Evolutionary conservation across 2,888 invertebrate genomes (phyloP).

Genomic region (Phasia obesa): DNA sequence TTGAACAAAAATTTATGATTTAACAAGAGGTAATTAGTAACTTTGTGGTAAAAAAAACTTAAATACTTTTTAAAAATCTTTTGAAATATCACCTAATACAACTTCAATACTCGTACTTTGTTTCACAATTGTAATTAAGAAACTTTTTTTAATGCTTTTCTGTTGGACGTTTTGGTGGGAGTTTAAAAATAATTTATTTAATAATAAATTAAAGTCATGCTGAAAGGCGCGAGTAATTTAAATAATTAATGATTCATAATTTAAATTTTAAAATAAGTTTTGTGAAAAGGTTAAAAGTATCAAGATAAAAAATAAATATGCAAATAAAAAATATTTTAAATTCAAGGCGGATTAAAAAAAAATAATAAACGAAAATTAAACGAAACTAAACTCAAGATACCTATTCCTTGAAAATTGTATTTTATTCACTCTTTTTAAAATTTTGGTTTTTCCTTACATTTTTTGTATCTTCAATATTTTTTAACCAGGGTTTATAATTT

Average conservation of each 20-base stretch:
- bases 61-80: background rate
- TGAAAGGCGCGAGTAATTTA: background rate
- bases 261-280: background rate
- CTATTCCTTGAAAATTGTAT: no score
- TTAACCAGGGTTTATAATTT: no score
- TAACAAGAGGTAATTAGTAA: constrained; percentile 37
- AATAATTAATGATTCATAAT: background rate
- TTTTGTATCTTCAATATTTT: no score
- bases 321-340: no score
- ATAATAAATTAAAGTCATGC: constrained; percentile 16
- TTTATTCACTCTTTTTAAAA: no score
- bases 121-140: background rate
- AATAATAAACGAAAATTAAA: no score
- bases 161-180: constrained; percentile 3
- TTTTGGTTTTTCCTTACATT: no score
- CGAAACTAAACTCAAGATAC: no score
- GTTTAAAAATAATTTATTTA: constrained; percentile 28
- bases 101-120: background rate
- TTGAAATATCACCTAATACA: background rate
- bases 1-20: constrained; percentile 1
- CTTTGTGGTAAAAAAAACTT: background rate
- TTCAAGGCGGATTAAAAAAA: no score
- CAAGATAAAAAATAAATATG: background rate
- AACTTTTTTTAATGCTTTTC: constrained; percentile 1
- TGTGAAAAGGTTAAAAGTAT: constrained; percentile 9